Base-by-base conservation (phyloP, 1,140 invertebrate species). In the Sesamia nonagrioides region DNA sequence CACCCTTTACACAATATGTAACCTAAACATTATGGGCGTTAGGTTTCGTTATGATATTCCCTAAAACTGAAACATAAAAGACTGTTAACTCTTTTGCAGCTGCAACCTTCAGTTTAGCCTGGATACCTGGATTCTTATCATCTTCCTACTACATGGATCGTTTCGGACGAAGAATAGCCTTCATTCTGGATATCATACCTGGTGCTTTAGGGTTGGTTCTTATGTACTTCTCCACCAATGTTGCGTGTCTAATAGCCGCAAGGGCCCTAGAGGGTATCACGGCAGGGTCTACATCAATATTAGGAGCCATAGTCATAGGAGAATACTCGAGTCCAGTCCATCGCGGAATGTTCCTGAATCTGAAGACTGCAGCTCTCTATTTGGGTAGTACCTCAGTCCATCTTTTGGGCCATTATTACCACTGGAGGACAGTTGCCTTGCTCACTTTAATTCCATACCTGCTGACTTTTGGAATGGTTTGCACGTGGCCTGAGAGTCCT, bases 221-320 rank as follows among this genome's bases (percentile, higher is more conserved):
- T 6, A 85, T 92, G 17, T 89, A 87, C 77, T 86, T 87, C 42
- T 82, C 92, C 8, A 80, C 71, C 1, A 82, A 81, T 52, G 78
- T 92, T 7, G 17, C 81, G 9, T 54, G 77, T 0, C 78, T 93
- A 0, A 75, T 92, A 13, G 72, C 85, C 1, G 91, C 87, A 33
- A 84, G 92, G 45, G 54, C 84, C 9, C 72, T 91, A 0, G 78
- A 87, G 15, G 92, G 92, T 0, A 77, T 91, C 15, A 82, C 87
- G 3, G 84, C 83, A 3, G 88, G 86, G 15, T 87, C 85, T 6
- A 88, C 86, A 2, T 84, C 89, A 4, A 84, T 79, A 13, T 71
- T 93, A 13, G 91, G 91, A 66, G 91, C 92, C 11, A 86, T 93
- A 1, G 83, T 92, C 0, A 92, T 93, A 1, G 92, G 92, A 13